Conservation (phyloP, 2,888 invertebrate genomes). For the Sacculina carcini region DNA sequence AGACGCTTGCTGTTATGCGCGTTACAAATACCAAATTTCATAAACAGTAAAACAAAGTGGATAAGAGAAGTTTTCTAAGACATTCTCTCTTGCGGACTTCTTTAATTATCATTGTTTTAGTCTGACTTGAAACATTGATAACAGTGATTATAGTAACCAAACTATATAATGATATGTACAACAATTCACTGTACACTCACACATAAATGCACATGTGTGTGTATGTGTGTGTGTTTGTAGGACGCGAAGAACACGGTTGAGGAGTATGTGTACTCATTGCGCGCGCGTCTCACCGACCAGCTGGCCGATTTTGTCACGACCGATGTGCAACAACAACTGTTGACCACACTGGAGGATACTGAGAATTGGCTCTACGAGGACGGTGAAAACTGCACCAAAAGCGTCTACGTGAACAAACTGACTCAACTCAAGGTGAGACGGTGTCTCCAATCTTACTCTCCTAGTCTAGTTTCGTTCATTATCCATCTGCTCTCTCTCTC, state of each 20-base stretch:
- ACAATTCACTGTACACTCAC: no score
- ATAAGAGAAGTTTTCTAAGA: no score
- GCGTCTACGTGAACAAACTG: slow-evolving; percentile 32
- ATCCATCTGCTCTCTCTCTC: not conserved
- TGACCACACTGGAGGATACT: slow-evolving; percentile 41
- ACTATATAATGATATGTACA: no score
- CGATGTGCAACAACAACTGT: slow-evolving; percentile 17
- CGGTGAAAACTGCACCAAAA: slow-evolving; percentile 71
- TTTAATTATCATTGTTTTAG: no score
- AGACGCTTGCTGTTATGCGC: no score
- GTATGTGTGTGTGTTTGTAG: not conserved
- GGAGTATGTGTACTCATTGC: slow-evolving; percentile 90
- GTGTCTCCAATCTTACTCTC: no score
- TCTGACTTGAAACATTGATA: no score
- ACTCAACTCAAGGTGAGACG: slow-evolving; percentile 25
- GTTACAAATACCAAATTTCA: no score
- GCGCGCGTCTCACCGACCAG: slow-evolving; percentile 23
- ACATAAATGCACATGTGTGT: no score
- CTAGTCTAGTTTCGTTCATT: not conserved
- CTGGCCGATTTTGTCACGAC: slow-evolving; percentile 18
- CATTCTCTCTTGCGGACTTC: no score
- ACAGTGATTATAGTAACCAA: no score
- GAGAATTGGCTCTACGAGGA: slow-evolving; percentile 95
- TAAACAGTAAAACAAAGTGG: no score
- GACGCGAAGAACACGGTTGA: slow-evolving; percentile 78